Evolutionary conservation across 1,140 invertebrate genomes (phyloP).

Genomic region (Prorops nasuta): DNA sequence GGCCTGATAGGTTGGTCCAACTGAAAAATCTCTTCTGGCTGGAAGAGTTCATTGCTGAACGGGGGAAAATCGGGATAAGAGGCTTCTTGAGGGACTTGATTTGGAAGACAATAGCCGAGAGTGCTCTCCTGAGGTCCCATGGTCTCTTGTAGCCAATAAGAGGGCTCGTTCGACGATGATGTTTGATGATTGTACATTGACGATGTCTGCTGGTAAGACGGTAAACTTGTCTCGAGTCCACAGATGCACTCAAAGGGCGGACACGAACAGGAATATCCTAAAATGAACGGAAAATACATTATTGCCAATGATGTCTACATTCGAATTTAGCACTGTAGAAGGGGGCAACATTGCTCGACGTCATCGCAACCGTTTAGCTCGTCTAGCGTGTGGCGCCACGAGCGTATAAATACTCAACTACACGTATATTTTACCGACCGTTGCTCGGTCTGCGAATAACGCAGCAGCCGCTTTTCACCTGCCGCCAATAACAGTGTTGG

Average conservation of each 20-base stretch:
- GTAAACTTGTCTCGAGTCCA: constrained; percentile 35
- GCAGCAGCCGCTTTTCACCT: no score
- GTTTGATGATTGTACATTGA: constrained; percentile 40
- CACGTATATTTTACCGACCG: no score
- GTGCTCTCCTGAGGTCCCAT: constrained; percentile 32
- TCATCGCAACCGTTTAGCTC: no score
- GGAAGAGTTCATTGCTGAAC: constrained; percentile 68
- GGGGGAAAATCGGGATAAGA: constrained; percentile 55
- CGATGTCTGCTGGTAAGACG: constrained; percentile 39
- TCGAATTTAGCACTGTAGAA: no score
- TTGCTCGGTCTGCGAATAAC: no score
- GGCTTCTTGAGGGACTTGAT: constrained; percentile 42
- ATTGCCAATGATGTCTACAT: no score
- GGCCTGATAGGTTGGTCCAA: constrained; percentile 70
- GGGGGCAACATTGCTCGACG: no score
- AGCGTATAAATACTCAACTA: no score
- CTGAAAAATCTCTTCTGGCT: constrained; percentile 76
- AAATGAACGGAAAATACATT: constrained; percentile 24
- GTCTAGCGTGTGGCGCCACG: no score
- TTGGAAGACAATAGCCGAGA: constrained; percentile 35
- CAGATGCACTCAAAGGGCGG: constrained; percentile 67
- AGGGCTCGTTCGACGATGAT: constrained; percentile 23
- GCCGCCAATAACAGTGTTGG: no score
- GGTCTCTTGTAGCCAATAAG: constrained; percentile 47
- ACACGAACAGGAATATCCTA: constrained; percentile 65